Base-by-base conservation (phyloP, 2,888 invertebrate genomes). In the Emmelina monodactyla region DNA sequence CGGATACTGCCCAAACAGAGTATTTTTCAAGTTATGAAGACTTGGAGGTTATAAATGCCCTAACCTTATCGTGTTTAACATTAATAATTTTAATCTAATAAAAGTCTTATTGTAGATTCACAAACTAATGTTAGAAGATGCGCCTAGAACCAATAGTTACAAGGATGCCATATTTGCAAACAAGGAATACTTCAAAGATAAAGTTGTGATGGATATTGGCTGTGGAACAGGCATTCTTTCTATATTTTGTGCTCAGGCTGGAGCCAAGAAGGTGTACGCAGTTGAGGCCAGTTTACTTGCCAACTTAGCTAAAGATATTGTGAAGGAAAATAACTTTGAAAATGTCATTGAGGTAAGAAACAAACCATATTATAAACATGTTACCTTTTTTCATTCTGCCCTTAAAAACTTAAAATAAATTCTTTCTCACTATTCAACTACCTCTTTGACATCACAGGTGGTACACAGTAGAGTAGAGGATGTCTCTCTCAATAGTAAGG, bases 221-320 rank as follows among this genome's bases (percentile, higher is more conserved):
- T 89, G 92, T 40, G 93, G 93, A 1, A 91, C 91, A 12, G 92
- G 96, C 15, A 92, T 97, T 47, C 70, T 97, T 15, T 94, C 95
- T 1, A 76, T 95, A 53, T 93, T 94, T 66, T 93, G 92, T 63
- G 95, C 92, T 25, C 70, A 88, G 67, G 94, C 92, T 16, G 96
- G 96, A n/a, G 96, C 96, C 3, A 85, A 83, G 37, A 87, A 88
- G 62, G 94, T 94, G 0, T 92, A 88, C 62, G 91, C 93, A 6
- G 85, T 94, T 1, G 93, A 94, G 82, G 92, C 91, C 2, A 91
- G 90, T 51, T 82, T 85, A 43, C 64, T 89, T 22, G 88, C 87
- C 3, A 67, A 76, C 50, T 60, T 89, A 33, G 85, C 89, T 1
- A 68, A 83, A 41, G 81, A 87, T 56, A 76, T 91, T 13, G 83